Evolutionary conservation across 2,888 invertebrate genomes (phyloP).

Genomic region (Dusona sp.): DNA sequence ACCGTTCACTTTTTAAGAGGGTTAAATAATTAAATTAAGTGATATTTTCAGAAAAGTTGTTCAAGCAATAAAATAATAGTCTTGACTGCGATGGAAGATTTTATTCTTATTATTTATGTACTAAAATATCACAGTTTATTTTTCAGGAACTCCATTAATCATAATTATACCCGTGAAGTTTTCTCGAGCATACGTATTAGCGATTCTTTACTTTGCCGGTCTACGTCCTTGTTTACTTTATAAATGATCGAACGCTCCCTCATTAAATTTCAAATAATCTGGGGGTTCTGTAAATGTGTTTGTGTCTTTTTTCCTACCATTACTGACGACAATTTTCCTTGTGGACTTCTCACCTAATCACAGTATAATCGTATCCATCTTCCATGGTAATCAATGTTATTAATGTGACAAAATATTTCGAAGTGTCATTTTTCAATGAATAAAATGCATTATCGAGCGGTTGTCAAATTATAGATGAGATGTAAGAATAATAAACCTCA

Average conservation of each 20-base stretch:
- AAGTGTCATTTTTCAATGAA: background rate
- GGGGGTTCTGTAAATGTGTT: background rate
- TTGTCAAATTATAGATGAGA: background rate
- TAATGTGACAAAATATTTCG: background rate
- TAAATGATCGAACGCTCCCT: constrained; percentile 30
- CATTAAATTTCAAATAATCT: constrained; percentile 7
- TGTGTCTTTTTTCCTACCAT: background rate
- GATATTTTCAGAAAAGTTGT: background rate
- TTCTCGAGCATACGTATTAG: constrained; percentile 4
- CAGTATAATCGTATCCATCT: too few species aligned
- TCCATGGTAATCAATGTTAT: background rate
- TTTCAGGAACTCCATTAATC: constrained; percentile 11
- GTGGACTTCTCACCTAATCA: background rate
- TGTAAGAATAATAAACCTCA: too few species aligned
- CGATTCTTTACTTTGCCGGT: background rate
- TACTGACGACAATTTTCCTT: constrained; percentile 6
- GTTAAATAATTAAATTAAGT: background rate
- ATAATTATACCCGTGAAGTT: constrained; percentile 30
- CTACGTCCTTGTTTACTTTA: background rate
- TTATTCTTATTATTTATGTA: background rate
- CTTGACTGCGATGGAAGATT: background rate
- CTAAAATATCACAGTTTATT: background rate
- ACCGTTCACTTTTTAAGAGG: background rate
- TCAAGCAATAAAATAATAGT: background rate
- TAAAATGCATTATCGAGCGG: background rate